These are phyloP conservation scores for Leptopterna dolabrata DNA, from an alignment of 2,888 invertebrate species.

Conservation along the genomic window DNA sequence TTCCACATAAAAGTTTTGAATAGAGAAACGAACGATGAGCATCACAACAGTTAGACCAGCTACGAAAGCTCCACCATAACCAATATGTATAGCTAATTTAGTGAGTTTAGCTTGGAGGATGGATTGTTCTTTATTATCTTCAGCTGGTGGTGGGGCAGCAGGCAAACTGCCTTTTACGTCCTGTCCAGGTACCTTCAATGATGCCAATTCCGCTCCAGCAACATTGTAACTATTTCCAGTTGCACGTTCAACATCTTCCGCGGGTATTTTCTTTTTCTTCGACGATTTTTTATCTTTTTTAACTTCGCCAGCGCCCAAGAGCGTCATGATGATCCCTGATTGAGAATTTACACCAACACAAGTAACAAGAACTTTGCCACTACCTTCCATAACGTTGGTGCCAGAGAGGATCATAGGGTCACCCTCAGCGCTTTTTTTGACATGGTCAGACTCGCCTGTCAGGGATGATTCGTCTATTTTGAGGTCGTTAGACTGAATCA, in stretches of 20 bases:
- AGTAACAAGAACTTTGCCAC: slow-evolving; percentile 74
- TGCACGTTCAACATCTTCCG: slow-evolving; percentile 42
- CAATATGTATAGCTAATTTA: slow-evolving; percentile 76
- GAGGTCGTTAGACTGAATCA: slow-evolving; percentile 75
- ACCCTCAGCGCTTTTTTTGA: slow-evolving; percentile 72
- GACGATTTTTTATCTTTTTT: slow-evolving; percentile 30
- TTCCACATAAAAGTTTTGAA: slow-evolving; percentile 70
- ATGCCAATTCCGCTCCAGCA: background rate
- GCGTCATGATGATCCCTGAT: slow-evolving; percentile 75
- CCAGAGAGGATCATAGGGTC: slow-evolving; percentile 72
- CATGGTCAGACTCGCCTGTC: slow-evolving; percentile 78
- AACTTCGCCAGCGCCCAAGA: slow-evolving; percentile 71
- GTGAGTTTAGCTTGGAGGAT: slow-evolving; percentile 76
- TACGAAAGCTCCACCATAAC: slow-evolving; percentile 74
- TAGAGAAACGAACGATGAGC: slow-evolving; percentile 72
- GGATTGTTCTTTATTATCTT: slow-evolving; percentile 76
- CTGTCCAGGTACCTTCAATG: slow-evolving; percentile 14
- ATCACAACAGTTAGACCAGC: slow-evolving; percentile 75
- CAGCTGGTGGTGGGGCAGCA: background rate
- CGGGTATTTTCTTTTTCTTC: slow-evolving; percentile 55
- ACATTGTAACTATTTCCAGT: slow-evolving; percentile 40
- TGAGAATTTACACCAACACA: slow-evolving; percentile 77
- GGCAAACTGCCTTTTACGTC: background rate
- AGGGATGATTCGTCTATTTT: slow-evolving; percentile 76
- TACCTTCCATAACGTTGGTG: slow-evolving; percentile 78